These are phyloP conservation scores for Smutsia gigantea DNA, from an alignment of 2,797 vertebrate species.

Conservation along the genomic window DNA sequence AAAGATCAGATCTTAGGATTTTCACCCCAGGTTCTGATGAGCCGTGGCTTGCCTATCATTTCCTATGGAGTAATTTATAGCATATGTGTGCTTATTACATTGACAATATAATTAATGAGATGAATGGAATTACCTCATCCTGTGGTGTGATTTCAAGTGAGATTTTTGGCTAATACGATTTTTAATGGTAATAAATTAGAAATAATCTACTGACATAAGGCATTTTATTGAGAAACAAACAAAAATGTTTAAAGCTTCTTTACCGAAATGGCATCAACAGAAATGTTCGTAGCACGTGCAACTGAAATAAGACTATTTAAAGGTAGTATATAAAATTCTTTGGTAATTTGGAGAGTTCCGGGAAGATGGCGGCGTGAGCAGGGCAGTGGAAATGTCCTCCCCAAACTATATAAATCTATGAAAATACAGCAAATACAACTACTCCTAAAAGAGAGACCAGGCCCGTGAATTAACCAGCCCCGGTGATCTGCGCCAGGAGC, in stretches of 20 bases:
- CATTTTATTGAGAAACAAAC: slow-evolving; percentile 3
- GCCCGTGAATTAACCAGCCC: too few relatives aligned
- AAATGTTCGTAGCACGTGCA: not conserved
- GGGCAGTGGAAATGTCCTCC: too few relatives aligned
- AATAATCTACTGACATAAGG: not conserved
- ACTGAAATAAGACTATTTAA: not conserved
- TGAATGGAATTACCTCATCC: not conserved
- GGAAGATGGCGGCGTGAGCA: too few relatives aligned
- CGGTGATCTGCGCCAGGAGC: too few relatives aligned
- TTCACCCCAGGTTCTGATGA: not conserved
- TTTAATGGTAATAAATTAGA: not conserved
- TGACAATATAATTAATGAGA: not conserved
- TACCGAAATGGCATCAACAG: not conserved
- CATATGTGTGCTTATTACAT: not conserved
- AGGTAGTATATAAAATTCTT: not conserved
- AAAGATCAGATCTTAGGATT: not conserved
- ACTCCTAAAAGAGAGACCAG: too few relatives aligned
- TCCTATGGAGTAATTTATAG: not conserved
- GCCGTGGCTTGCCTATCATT: not conserved
- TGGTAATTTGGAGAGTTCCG: too few relatives aligned
- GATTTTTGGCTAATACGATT: not conserved
- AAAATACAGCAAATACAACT: too few relatives aligned
- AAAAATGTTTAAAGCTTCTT: not conserved
- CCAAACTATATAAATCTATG: too few relatives aligned
- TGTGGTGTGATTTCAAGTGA: not conserved